Percentiles rank a stretch among this genome's conserved stretches.
These are phyloP conservation scores for Tinea semifulvella DNA, from an alignment of 2,888 invertebrate species.

Conservation along the genomic window DNA sequence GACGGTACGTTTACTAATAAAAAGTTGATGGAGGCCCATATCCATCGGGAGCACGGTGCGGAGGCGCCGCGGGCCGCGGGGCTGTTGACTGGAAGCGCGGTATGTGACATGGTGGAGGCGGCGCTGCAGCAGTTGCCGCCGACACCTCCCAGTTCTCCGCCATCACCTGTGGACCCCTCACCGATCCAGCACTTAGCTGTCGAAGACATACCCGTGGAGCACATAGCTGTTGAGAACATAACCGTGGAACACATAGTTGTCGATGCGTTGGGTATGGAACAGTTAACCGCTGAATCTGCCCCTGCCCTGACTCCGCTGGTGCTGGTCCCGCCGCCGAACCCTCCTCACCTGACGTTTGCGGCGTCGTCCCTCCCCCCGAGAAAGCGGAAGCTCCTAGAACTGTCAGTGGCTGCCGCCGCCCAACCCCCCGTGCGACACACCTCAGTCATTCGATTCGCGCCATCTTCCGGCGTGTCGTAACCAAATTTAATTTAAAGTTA, in stretches of 20 bases:
- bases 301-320: slow-evolving; percentile 44
- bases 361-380: slow-evolving; percentile 75
- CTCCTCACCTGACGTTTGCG: slow-evolving; percentile 43
- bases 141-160: slow-evolving; percentile 67
- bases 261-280: slow-evolving; percentile 57
- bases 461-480: slow-evolving; percentile 55
- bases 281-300: slow-evolving; percentile 60
- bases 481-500: background rate
- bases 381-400: slow-evolving; percentile 80
- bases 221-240: slow-evolving; percentile 26
- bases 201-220: slow-evolving; percentile 28
- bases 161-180: slow-evolving; percentile 52
- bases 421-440: slow-evolving; percentile 51
- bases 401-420: slow-evolving; percentile 57
- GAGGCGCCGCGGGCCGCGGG: slow-evolving; percentile 53
- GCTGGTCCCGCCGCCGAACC: slow-evolving; percentile 66
- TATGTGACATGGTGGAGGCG: slow-evolving; percentile 50
- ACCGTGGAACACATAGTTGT: slow-evolving; percentile 26
- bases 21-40: slow-evolving; percentile 90
- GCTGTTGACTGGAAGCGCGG: slow-evolving; percentile 31
- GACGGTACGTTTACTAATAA: slow-evolving; percentile 91
- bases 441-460: slow-evolving; percentile 89
- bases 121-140: slow-evolving; percentile 62
- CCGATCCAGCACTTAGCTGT: slow-evolving; percentile 31
- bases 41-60: slow-evolving; percentile 66